phyloP scores from a whole-genome alignment of 2,888 invertebrate genomes.

The Rhabditophanes sp. region DNA sequence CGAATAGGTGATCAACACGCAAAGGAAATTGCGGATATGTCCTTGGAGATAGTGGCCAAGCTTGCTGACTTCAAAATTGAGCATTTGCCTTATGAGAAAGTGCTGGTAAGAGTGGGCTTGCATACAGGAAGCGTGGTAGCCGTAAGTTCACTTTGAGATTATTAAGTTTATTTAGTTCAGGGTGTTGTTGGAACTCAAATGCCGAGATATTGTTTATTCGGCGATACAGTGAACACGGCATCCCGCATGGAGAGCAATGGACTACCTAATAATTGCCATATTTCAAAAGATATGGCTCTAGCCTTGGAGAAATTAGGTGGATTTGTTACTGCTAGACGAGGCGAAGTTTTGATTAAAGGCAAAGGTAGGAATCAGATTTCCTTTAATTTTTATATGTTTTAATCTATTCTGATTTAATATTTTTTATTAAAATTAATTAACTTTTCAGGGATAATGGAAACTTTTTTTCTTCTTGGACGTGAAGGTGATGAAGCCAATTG shows the following conservation, averaged over 20 bases:
- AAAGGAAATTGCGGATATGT: slow-evolving; percentile 26
- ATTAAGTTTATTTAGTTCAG: no score
- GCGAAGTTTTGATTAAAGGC: slow-evolving; percentile 37
- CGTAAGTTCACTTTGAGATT: slow-evolving; percentile 2
- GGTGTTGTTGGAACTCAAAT: no score
- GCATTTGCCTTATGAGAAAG: slow-evolving; percentile 28
- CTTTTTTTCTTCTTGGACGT: slow-evolving; percentile 25
- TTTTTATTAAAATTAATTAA: no score
- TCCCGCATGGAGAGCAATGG: slow-evolving; percentile 36
- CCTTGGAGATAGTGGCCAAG: slow-evolving; percentile 20
- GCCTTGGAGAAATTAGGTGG: no score
- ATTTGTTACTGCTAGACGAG: slow-evolving; percentile 29
- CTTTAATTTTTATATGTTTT: no score
- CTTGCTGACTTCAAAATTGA: slow-evolving; percentile 21
- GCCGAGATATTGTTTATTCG: slow-evolving; percentile 36
- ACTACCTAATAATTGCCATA: no score
- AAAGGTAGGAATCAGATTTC: no score
- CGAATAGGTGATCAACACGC: slow-evolving; percentile 32
- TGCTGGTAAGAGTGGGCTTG: slow-evolving; percentile 30
- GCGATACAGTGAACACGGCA: slow-evolving; percentile 38
- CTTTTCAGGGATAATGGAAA: slow-evolving; percentile 36
- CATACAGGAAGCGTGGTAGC: slow-evolving; percentile 20
- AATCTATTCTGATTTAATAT: no score
- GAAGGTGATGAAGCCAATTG: no score
- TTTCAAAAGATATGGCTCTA: no score